Evolutionary conservation across 2,888 invertebrate species (phyloP), one percentile per base, ranked within the genome.

Genomic region (Hirtodrosophila alboralis): DNA sequence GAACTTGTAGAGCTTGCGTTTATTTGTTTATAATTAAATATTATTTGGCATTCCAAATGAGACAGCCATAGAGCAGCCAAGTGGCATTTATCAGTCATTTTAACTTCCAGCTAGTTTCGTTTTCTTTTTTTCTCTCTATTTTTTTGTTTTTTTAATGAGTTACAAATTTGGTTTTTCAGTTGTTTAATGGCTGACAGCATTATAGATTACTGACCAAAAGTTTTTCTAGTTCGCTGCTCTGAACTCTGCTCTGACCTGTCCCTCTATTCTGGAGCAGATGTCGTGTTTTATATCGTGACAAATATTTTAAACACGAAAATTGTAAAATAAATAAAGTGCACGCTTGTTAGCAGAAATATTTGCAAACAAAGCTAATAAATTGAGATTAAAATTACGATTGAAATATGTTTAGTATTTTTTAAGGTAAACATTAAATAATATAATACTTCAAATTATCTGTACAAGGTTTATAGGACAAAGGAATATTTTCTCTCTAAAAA

Each of bases 11-110:
- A 40, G 28, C 5, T 69, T 65, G 72, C 73, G 79, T 79, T 85
- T 83, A 83, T 83, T 83, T 83, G 81, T 83, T 83, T 83, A 83
- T 85, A 83, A 83, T 83, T 83, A 83, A 85, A 83, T 83, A 83
- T 74, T 83, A 83, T 84, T 83, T 83, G 81, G 81, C 86, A 83
- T 84, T 62, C 75, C 75, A 81, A 81, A 83, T 83, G 86, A 79
- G 86, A 85, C 84, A 81, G 57, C 53, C 74, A 14, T 8, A 60
- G 69, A 71, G 74, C 72, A 69, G 56, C 52, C 63, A 60, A 75
- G 59, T 81, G 85, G 74, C 85, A 81, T 81, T 81, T 81, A 85
- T 81, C 81, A 83, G 86, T 85, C 80, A 70, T 52, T 79, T 54
- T 53, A n/a, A 52, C 58, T 62, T 64, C 51, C 53, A 70, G 60